Base-by-base conservation (phyloP, 2,113 vertebrate species). In the Trichechus manatus region DNA sequence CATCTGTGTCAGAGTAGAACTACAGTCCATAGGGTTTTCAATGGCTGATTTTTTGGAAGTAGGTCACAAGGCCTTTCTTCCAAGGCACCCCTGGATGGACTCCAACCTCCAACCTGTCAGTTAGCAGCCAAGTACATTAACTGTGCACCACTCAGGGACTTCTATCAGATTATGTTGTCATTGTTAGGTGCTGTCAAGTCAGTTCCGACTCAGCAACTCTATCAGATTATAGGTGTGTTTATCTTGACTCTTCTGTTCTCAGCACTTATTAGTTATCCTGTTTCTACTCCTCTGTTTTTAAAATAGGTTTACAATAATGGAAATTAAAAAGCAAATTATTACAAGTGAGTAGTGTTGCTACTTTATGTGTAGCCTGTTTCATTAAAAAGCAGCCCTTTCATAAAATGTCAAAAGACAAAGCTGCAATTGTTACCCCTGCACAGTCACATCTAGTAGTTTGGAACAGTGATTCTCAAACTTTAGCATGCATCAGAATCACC, bases 401-500 rank as follows among this genome's bases (percentile, higher is more conserved):
- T 89, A 80, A 87, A 80, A 42, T 91, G 23, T 1, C 36, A 87
- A 74, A 78, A 72, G 74, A 3, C 44, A 87, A 56, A 83, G 85
- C 33, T 64, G 8, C 3, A 13, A 22, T 8, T 91, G 23, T 66
- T 15, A 82, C 83, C 78, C 10, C 15, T 92, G 72, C 31, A 77
- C 10, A 3, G 36, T 89, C 61, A 93, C 72, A 93, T 91, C 44
- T 91, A 61, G 39, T n/a, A 20, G 31, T 94, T 91, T 81, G 42
- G 81, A 44, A 56, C 15, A 95, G 15, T 56, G 63, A 0, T 74
- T 77, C 50, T 94, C 11, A 84, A 39, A 77, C 11, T 20, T 77
- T 5, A 88, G 14, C 29, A 36, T 78, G 22, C 20, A 64, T 63
- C 63, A 47, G 29, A 93, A 82, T 93, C 31, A 39, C 63, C 25